Percentiles rank a stretch among this genome's conserved stretches.
These are phyloP conservation scores for Pemphigus obesinymphae DNA, from an alignment of 1,140 invertebrate species.

Conservation along the genomic window DNA sequence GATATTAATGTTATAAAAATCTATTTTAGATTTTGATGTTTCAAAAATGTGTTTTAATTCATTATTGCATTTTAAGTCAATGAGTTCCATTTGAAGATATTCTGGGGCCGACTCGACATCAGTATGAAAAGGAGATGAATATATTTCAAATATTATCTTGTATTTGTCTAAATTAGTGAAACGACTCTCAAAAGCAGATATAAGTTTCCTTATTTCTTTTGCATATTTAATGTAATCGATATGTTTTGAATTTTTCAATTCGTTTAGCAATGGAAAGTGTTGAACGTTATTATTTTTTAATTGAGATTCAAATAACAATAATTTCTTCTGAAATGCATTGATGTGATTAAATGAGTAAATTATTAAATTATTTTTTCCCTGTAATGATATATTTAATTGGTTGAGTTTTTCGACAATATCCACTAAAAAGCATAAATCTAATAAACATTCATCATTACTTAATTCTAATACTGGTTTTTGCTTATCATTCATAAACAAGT, in stretches of 20 bases:
- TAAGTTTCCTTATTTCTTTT: neutral
- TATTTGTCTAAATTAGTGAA: no score
- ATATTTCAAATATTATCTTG: no score
- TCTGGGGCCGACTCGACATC: no score
- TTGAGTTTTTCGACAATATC: neutral
- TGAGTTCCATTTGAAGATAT: no score
- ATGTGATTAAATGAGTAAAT: neutral
- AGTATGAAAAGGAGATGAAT: no score
- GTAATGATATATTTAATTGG: neutral
- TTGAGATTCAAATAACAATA: no score
- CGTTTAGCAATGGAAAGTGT: neutral
- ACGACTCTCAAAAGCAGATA: no score
- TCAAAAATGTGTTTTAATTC: no score
- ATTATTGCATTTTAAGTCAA: no score
- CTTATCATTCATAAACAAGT: neutral
- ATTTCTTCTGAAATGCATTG: neutral
- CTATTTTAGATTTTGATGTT: no score
- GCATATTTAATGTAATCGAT: neutral
- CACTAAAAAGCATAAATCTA: neutral
- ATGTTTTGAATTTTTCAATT: neutral
- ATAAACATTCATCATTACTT: no score
- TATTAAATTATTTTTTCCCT: neutral
- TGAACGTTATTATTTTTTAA: neutral
- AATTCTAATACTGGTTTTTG: neutral
- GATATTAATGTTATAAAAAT: no score